Base-by-base conservation (phyloP, 2,888 invertebrate genomes). In the Ametastegia equiseti region DNA sequence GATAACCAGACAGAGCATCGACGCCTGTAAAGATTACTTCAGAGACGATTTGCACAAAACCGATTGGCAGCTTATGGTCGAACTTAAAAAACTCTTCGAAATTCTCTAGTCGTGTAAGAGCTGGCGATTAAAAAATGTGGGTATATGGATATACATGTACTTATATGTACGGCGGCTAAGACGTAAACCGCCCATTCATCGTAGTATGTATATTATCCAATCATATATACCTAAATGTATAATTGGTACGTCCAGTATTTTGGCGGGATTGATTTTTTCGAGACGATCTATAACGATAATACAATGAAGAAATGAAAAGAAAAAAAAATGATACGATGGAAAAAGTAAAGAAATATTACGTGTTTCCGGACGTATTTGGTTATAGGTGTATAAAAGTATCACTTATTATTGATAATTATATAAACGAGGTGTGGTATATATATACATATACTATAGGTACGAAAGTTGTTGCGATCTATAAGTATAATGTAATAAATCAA, bases 11-110 rank as follows among this genome's bases (percentile, higher is more conserved):
- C 97, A 98, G 90, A 98, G 98, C 84, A 99, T 99, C 91, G 99
- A 99, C 93, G 99, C 98, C 9, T 99, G 99, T 93, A 99, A 99
- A 93, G 97, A 99, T 88, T 98, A 99, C 93, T 99, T 99, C 95
- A 95, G 99, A 84, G 99, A 99, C 88, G 99, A 99, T 92, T 94
- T 99, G 88, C 93, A 96, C 90, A 99, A 99, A 93, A 95, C 96
- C 85, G 99, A 99, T 92, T 99, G 99, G 99, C 97, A 97, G 91
- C 93, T 99, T 84, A 98, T 99, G 96, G 97, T 99, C 82, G 99
- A 99, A 93, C 93, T 99, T 90, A 99, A 99, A 93, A 99, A 99
- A 92, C 93, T 96, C 88, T 98, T 99, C 94, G 95, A 98, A 92
- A 98, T 99, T 92, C 94, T 98, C 91, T 98, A 97, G 93, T 86